Evolutionary conservation across 2,888 invertebrate genomes (phyloP), one percentile per base, ranked within the genome.

Genomic region (Chymomyza caudatula): DNA sequence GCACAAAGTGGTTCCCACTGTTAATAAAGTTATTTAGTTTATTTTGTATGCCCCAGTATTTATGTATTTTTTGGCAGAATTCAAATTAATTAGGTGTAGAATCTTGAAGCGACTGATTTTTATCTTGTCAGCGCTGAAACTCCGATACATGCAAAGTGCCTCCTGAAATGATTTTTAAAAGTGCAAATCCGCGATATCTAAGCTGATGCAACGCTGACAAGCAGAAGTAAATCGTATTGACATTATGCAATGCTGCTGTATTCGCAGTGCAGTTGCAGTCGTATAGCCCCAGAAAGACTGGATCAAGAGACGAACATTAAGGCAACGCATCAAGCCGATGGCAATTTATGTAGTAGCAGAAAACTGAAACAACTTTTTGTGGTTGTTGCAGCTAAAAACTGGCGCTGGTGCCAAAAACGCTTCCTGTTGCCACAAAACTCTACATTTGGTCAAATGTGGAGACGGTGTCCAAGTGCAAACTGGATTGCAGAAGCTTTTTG

Each of bases 331-430:
- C 71, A 73, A 65, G n/a, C 44, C 25, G 23, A 15, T 58, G 61
- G 71, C 54, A 54, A 53, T 73, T 69, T 63, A 20, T 56, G 37
- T 42, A 58, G 67, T 72, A 63, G 70, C 64, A 58, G 63, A 58
- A 79, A 80, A 79, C 69, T 71, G 61, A 77, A 85, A 80, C 85
- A 54, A 54, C 83, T 80, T 22, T 22, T 37, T 44, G 47, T 47
- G 19, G 2, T 13, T 47, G 15, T 47, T 47, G n/a, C 47, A 47
- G 47, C 29, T 37, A 37, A 37, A n/a, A 37, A 37, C 47, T 47
- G 47, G 47, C 47, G 19, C 15, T 11, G 19, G 15, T 47, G 47
- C 69, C 59, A 11, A 63, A 73, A 82, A 81, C 63, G 71, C 82
- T 82, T 82, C 82, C 82, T 82, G 82, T 79, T 86, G 76, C 70